A percentile compares a stretch with the other conserved stretches of the same genome.
These are phyloP conservation scores for Pristionchus fissidentatus DNA, from an alignment of 2,888 invertebrate genomes.

Conservation along the genomic window DNA sequence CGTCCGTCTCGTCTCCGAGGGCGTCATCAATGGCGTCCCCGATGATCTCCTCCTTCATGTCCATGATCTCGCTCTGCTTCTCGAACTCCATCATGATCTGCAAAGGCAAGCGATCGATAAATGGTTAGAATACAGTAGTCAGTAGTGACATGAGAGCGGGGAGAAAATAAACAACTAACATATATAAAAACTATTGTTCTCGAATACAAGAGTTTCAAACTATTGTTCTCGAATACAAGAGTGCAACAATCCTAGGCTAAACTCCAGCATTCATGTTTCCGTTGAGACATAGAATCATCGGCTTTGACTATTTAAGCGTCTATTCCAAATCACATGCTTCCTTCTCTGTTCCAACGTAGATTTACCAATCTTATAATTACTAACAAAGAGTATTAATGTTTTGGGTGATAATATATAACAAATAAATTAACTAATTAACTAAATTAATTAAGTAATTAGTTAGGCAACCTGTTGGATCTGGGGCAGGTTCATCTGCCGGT, in stretches of 20 bases:
- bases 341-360: too few relatives aligned
- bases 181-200: too few relatives aligned
- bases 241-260: too few relatives aligned
- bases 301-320: too few relatives aligned
- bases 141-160: background rate
- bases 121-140: background rate
- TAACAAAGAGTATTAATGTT: too few relatives aligned
- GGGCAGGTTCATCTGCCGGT: slow-evolving; percentile 91
- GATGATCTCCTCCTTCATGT: slow-evolving; percentile 99
- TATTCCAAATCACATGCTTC: too few relatives aligned
- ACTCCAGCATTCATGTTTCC: too few relatives aligned
- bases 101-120: background rate
- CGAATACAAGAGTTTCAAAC: too few relatives aligned
- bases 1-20: slow-evolving; percentile 97
- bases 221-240: too few relatives aligned
- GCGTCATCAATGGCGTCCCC: slow-evolving; percentile 99
- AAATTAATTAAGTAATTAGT: background rate
- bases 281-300: too few relatives aligned
- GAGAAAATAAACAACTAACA: too few relatives aligned
- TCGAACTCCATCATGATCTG: slow-evolving; percentile 87
- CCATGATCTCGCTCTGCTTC: slow-evolving; percentile 99
- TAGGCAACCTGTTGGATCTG: slow-evolving; percentile 94
- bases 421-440: background rate
- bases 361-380: too few relatives aligned
- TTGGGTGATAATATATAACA: background rate